Base-by-base conservation (phyloP, 2,113 vertebrate species). In the Ceyx melanurus region DNA sequence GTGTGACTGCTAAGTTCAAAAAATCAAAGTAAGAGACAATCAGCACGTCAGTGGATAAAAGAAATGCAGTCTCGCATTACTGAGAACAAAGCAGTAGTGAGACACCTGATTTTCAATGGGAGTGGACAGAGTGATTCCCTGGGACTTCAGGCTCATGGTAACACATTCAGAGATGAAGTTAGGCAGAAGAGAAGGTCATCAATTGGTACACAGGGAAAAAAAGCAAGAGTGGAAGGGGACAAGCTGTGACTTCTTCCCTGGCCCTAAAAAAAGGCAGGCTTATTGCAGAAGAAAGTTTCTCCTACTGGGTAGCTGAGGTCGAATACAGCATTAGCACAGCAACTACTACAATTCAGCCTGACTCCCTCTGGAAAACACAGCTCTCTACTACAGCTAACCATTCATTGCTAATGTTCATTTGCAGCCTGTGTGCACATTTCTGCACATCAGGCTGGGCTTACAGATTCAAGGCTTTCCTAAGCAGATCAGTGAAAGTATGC, bases 401-500 rank as follows among this genome's bases (percentile, higher is more conserved):
- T 37, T 37, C 37, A 37, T 90, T 86, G 16, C 22, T 56, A 22
- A 50, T 35, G 28, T 25, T 21, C 37, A 81, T 82, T 46, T 9
- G 3, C 46, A 79, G 50, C 37, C 50, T 58, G 65, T 91, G 31
- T 10, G 5, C 15, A 58, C 31, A 86, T 56, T 60, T 93, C 78
- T 74, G 89, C 35, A 35, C 56, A 22, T 67, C 1, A 7, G 73
- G 23, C 51, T 51, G 22, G 67, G 46, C 51, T 87, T 93, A 66
- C 20, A 89, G 42, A 85, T 85, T 82, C 78, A 85, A 2, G 1
- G 67, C 58, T 87, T 80, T 89, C 57, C 87, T 73, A 31, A 85
- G 68, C 50, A 82, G n/a, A 91, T 40, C 84, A 76, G 57, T 79
- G 71, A 95, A 95, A 89, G 72, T 56, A 92, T 92, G 92, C 75